Evolutionary conservation across 2,113 vertebrate species (phyloP).

Genomic region (Periophthalmodon schlosseri): DNA sequence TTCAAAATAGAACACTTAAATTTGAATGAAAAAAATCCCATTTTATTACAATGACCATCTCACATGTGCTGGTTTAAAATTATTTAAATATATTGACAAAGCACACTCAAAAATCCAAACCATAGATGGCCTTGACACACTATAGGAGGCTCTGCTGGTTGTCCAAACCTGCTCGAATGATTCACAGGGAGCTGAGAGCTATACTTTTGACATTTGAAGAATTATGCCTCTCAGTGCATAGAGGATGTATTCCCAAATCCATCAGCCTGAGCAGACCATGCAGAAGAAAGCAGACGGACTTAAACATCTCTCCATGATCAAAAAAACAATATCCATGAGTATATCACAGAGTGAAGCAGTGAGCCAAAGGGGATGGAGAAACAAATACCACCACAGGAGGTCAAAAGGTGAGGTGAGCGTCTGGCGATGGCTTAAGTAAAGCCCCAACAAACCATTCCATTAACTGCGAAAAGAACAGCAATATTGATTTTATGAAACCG

Average conservation of each 20-base stretch:
- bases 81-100: background rate
- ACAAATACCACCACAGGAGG: background rate
- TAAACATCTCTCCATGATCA: background rate
- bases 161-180: background rate
- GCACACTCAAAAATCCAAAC: background rate
- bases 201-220: background rate
- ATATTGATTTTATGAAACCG: too few relatives aligned
- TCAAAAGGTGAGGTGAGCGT: background rate
- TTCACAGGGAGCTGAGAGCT: background rate
- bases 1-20: conserved; percentile 30
- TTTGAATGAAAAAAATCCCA: conserved; percentile 4
- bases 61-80: background rate
- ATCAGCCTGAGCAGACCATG: background rate
- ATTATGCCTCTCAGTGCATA: background rate
- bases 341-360: background rate
- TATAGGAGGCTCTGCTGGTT: background rate
- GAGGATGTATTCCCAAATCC: background rate
- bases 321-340: background rate
- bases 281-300: background rate
- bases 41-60: background rate
- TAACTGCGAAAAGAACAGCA: too few relatives aligned
- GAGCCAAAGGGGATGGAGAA: background rate
- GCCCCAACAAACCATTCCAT: too few relatives aligned
- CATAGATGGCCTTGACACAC: background rate
- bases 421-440: background rate